These are phyloP conservation scores for Amblyraja radiata DNA, from an alignment of 2,797 vertebrate species.

Conservation along the genomic window DNA sequence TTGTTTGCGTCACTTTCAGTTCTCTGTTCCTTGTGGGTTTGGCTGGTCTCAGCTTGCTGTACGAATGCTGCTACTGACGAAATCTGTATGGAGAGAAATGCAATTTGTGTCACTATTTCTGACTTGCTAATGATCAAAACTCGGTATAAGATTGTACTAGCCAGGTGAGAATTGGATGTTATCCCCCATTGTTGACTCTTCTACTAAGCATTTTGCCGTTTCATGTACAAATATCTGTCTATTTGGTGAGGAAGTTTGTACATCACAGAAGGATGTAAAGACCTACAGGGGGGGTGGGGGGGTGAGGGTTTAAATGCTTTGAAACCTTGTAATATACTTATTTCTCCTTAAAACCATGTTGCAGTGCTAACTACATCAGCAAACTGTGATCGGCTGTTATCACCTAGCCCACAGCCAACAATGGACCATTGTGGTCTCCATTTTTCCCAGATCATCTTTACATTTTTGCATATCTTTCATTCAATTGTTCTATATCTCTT, in stretches of 20 bases:
- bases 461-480: no score
- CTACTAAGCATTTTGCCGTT: not conserved
- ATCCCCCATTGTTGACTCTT: not conserved
- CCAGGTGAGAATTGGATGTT: not conserved
- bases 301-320: not conserved
- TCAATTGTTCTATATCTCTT: no score
- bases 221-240: not conserved
- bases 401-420: no score
- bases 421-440: no score
- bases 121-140: not conserved
- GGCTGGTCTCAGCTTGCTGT: not conserved
- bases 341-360: not conserved
- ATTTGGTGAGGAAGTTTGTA: not conserved
- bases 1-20: not conserved
- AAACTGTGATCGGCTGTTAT: no score
- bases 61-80: not conserved
- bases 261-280: not conserved
- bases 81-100: not conserved
- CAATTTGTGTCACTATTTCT: not conserved
- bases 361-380: not conserved
- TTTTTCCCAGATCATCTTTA: no score
- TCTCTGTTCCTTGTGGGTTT: not conserved
- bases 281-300: not conserved
- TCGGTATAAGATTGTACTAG: not conserved
- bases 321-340: not conserved